Evolutionary conservation across 2,888 invertebrate species (phyloP).

Genomic region (Phragmatobia fuliginosa): DNA sequence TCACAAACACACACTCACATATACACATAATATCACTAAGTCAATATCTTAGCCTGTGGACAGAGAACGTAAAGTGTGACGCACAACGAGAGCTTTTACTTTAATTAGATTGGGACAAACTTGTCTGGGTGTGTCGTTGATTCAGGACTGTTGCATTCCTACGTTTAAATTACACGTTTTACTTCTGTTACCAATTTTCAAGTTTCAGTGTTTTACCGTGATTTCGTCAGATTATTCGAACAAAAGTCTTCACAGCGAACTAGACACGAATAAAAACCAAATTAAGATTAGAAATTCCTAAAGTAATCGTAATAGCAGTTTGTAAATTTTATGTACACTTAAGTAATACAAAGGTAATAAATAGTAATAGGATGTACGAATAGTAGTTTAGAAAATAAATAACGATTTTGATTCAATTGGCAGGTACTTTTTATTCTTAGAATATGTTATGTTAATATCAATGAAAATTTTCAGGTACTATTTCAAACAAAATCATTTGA

Average conservation of each 20-base stretch:
- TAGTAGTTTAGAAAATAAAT: no score
- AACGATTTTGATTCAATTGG: no score
- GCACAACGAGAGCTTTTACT: conserved; percentile 57
- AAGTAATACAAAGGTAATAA: no score
- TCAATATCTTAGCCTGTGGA: conserved; percentile 22
- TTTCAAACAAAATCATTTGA: background rate
- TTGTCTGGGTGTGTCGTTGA: conserved; percentile 32
- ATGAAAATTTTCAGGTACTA: background rate
- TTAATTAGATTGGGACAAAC: conserved; percentile 57
- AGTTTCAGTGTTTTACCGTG: background rate
- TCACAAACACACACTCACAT: conserved; percentile 6
- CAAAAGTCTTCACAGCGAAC: no score
- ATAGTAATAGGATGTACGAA: no score
- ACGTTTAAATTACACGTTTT: conserved; percentile 4
- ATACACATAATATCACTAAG: conserved; percentile 16
- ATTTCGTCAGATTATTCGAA: background rate
- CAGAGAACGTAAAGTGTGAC: conserved; percentile 46
- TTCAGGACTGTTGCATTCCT: conserved; percentile 12
- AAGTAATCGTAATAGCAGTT: background rate
- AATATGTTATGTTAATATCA: no score
- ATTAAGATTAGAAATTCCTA: background rate
- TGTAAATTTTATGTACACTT: no score
- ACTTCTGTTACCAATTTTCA: background rate
- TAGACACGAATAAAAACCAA: background rate
- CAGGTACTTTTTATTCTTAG: no score